Base-by-base conservation (phyloP, 2,888 invertebrate species). In the Phengaris arion region DNA sequence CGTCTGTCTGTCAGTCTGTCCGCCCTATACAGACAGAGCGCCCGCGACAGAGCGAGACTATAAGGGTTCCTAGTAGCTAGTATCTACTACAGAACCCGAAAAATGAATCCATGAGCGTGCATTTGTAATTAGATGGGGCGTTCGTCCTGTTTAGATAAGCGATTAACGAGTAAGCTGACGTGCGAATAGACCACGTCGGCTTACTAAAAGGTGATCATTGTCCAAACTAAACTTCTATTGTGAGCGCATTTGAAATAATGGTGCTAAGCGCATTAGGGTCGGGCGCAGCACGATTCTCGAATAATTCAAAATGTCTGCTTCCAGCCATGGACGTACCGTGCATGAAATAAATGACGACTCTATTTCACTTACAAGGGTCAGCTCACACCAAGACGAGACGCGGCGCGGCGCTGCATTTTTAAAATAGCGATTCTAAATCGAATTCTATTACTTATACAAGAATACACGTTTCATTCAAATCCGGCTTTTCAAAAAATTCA, bases 101-200 rank as follows among this genome's bases (percentile, higher is more conserved):
- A 64, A 64, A 64, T 64, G 64, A 64, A 64, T 45, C 35, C 35
- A 64, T 64, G 4, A 22, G 22, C 48, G 6, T 2, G 12, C 64
- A 6, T 6, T 45, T 59, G 35, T 64, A 64, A 64, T 64, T 35
- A 64, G 64, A 64, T 45, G 64, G 64, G 12, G 64, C 35, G 35
- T 22, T 6, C 59, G 10, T 0, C 10, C 52, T 72, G 72, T 54
- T 72, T 72, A 72, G 72, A 72, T 72, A 72, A 72, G 72, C 51
- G 72, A 72, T 72, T 72, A 72, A 35, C 52, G 72, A 12, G 64
- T 64, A 64, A 64, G 64, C 64, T 35, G 64, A 64, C 64, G 64
- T 22, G 64, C 64, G 64, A 64, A 64, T 35, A 12, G 64, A 64
- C 64, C 64, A 64, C 64, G 64, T 64, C 64, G 64, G 64, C 64